Evolutionary conservation across 1,140 invertebrate genomes (phyloP).

Genomic region (Coelopa frigida): DNA sequence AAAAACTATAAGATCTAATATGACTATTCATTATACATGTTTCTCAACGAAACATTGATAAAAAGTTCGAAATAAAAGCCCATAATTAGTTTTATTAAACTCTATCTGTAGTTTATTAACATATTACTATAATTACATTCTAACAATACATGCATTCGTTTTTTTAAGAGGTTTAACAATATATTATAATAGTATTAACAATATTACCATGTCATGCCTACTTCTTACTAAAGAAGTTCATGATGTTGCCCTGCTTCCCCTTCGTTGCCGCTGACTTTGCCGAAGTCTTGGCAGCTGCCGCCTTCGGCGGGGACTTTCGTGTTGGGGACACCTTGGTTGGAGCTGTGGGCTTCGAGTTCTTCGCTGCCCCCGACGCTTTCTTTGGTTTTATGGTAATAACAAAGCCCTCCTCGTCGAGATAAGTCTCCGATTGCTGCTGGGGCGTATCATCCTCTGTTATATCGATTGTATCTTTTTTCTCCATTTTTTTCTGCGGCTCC

Average conservation of each 20-base stretch:
- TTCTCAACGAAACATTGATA: too few species aligned
- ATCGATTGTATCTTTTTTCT: slow-evolving; percentile 19
- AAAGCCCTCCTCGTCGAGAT: slow-evolving; percentile 39
- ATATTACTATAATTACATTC: too few species aligned
- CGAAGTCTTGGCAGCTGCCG: slow-evolving; percentile 12
- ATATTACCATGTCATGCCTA: too few species aligned
- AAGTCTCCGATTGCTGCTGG: slow-evolving; percentile 26
- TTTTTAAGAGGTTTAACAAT: too few species aligned
- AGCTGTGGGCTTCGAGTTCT: slow-evolving; percentile 12
- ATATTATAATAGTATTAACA: too few species aligned
- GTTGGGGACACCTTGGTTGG: slow-evolving; percentile 14
- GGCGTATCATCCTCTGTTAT: slow-evolving; percentile 10
- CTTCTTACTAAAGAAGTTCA: slow-evolving; percentile 37
- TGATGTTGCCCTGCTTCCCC: slow-evolving; percentile 34
- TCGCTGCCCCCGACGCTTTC: slow-evolving; percentile 5
- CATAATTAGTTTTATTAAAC: too few species aligned
- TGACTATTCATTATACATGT: too few species aligned
- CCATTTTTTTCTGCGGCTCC: slow-evolving; percentile 13
- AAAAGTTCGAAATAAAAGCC: too few species aligned
- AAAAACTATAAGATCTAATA: too few species aligned
- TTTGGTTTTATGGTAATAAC: slow-evolving; percentile 33
- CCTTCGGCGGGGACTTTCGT: slow-evolving; percentile 16
- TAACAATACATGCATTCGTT: too few species aligned
- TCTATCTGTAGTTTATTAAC: too few species aligned
- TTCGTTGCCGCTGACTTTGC: slow-evolving; percentile 15